Conservation (phyloP, 2,797 vertebrate species). For the Poeciliopsis presidionis region DNA sequence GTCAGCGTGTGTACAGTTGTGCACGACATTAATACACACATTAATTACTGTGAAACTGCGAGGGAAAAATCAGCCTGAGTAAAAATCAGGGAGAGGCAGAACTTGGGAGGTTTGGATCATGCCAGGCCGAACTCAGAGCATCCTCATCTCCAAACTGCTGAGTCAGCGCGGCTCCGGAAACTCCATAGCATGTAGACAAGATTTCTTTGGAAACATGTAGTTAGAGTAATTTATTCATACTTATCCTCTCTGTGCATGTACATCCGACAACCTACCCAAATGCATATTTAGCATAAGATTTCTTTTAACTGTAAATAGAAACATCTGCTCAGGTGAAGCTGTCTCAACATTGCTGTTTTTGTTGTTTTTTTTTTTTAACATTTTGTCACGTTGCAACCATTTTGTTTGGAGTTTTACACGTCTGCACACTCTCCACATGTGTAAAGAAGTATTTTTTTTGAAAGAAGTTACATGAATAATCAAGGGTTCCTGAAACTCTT, state of each 20-base stretch:
- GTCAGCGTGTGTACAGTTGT: not conserved
- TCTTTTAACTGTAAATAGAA: not conserved
- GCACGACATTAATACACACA: not conserved
- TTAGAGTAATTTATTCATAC: not conserved
- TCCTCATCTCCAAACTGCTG: not conserved
- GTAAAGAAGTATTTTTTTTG: no score
- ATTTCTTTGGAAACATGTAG: not conserved
- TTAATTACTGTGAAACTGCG: not conserved
- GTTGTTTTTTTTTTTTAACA: not conserved
- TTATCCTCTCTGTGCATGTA: not conserved
- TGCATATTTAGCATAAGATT: not conserved
- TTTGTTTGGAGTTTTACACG: not conserved
- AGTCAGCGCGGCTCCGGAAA: not conserved
- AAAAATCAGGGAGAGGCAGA: not conserved
- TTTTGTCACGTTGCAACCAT: not conserved
- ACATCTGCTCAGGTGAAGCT: not conserved
- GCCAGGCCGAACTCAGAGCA: not conserved
- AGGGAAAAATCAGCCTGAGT: not conserved
- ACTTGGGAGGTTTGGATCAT: not conserved
- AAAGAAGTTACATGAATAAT: no score
- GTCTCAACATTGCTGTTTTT: not conserved
- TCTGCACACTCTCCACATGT: no score
- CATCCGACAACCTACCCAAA: not conserved
- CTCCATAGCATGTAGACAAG: not conserved
- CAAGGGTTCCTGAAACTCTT: no score